Evolutionary conservation across 2,113 vertebrate species (phyloP).

Genomic region (Nothoprocta pentlandii): DNA sequence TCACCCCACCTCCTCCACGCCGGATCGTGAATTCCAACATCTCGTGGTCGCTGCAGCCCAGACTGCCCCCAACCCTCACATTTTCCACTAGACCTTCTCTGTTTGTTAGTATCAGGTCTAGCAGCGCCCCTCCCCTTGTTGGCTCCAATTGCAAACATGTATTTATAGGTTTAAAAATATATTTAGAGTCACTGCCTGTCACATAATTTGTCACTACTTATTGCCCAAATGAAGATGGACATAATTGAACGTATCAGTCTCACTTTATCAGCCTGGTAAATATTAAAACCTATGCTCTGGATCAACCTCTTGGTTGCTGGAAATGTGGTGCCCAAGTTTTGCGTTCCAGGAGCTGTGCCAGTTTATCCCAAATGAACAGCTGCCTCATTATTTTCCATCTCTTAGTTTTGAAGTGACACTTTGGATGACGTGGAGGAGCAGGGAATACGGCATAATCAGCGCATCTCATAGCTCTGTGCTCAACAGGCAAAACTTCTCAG

Average conservation of each 20-base stretch:
- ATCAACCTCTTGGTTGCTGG: background rate
- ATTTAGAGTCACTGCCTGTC: background rate
- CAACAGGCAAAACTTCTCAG: background rate
- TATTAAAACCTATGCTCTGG: background rate
- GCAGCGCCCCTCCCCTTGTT: too few species aligned
- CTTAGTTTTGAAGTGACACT: background rate
- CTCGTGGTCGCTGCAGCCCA: too few species aligned
- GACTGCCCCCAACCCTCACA: too few species aligned
- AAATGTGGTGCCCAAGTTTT: background rate
- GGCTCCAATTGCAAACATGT: background rate
- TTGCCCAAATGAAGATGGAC: background rate
- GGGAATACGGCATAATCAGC: background rate
- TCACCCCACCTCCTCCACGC: too few species aligned
- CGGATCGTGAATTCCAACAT: too few species aligned
- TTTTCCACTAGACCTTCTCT: too few species aligned
- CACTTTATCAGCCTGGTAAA: background rate
- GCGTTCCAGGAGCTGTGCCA: background rate
- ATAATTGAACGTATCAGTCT: background rate
- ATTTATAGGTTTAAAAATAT: background rate
- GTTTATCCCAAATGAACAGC: background rate
- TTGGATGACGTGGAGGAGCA: background rate
- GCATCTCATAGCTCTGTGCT: background rate
- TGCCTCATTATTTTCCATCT: background rate
- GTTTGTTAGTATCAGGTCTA: too few species aligned
- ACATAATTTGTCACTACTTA: background rate